Evolutionary conservation across 2,888 invertebrate genomes (phyloP).

Genomic region (Mylabris sibirica): DNA sequence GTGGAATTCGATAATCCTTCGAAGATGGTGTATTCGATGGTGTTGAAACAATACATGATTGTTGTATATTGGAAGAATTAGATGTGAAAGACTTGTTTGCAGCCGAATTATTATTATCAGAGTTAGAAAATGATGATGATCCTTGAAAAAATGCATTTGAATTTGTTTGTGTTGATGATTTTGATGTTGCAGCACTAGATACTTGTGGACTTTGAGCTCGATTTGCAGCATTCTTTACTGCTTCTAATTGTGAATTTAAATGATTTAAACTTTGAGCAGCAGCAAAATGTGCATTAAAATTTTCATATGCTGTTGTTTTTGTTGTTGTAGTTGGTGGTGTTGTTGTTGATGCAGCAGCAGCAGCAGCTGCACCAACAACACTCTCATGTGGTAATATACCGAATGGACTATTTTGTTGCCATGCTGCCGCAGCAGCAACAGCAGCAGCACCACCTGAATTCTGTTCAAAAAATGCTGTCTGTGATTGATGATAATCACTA

Average conservation of each 20-base stretch:
- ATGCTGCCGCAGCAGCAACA: conserved; percentile 70
- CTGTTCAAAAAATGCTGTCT: conserved; percentile 74
- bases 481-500: conserved; percentile 65
- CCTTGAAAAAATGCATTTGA: conserved; percentile 70
- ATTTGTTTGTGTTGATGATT: conserved; percentile 57
- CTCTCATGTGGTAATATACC: conserved; percentile 82
- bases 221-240: conserved; percentile 63
- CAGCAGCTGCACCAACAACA: conserved; percentile 62
- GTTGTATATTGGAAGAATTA: conserved; percentile 67
- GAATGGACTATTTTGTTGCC: conserved; percentile 83
- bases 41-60: conserved; percentile 78
- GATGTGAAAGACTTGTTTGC: conserved; percentile 54
- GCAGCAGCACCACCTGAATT: conserved; percentile 57
- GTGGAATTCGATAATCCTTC: conserved; percentile 71
- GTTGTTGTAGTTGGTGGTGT: conserved; percentile 67
- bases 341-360: conserved; percentile 41
- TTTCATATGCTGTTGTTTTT: conserved; percentile 66
- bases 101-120: conserved; percentile 48
- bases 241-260: conserved; percentile 69
- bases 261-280: conserved; percentile 72
- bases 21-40: conserved; percentile 64
- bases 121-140: conserved; percentile 67
- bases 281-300: conserved; percentile 75
- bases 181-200: conserved; percentile 43
- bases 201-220: conserved; percentile 64